These are phyloP conservation scores for Nasonia giraulti DNA, from an alignment of 1,140 invertebrate species.

Conservation along the genomic window DNA sequence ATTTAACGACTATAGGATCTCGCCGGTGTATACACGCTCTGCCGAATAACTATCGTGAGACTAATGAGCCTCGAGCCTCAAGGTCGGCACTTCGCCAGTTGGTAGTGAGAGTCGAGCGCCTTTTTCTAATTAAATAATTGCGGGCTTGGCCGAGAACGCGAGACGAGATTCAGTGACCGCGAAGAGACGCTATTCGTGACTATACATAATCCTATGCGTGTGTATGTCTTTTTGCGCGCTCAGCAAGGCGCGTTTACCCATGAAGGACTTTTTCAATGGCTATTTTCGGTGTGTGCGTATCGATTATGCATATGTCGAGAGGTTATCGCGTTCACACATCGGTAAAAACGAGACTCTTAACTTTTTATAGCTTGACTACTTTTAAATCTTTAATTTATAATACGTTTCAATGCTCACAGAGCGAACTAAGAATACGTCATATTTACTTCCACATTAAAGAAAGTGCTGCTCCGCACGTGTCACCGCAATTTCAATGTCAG, in stretches of 20 bases:
- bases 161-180: neutral
- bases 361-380: too few relatives aligned
- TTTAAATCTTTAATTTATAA: neutral
- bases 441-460: too few relatives aligned
- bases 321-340: neutral
- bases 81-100: neutral
- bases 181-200: neutral
- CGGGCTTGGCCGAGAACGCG: neutral
- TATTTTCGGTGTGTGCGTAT: neutral
- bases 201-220: neutral
- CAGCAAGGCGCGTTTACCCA: neutral
- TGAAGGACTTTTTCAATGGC: neutral
- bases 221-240: neutral
- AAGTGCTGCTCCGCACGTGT: too few relatives aligned
- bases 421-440: too few relatives aligned
- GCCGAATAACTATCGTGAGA: neutral
- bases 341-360: neutral
- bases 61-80: neutral
- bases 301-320: neutral
- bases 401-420: neutral
- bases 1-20: slow-evolving; percentile 12
- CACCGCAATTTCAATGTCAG: too few relatives aligned
- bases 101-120: neutral
- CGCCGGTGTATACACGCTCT: neutral
- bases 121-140: slow-evolving; percentile 28